Conservation (phyloP, 2,888 invertebrate species). For the Spodoptera picta region DNA sequence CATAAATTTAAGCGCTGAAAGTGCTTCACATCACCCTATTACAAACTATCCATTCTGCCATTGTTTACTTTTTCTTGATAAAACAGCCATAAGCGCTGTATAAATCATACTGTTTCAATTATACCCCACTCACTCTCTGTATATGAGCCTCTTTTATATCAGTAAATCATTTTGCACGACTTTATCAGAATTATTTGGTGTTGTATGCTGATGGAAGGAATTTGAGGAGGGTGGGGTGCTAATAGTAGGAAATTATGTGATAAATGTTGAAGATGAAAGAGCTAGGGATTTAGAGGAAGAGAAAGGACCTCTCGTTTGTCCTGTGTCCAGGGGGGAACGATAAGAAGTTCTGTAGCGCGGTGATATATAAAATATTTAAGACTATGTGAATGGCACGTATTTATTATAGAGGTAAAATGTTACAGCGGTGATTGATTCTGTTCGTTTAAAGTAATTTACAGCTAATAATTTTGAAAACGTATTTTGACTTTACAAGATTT, state of each 20-base stretch:
- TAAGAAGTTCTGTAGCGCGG: too few relatives aligned
- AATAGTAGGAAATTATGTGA: slow-evolving; percentile 26
- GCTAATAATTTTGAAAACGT: too few relatives aligned
- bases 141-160: slow-evolving; percentile 49
- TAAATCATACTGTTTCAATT: slow-evolving; percentile 83
- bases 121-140: slow-evolving; percentile 69
- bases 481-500: too few relatives aligned
- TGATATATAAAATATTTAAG: too few relatives aligned
- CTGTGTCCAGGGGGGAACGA: too few relatives aligned
- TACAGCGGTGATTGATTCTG: background rate
- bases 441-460: too few relatives aligned
- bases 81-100: slow-evolving; percentile 57
- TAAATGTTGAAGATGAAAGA: slow-evolving; percentile 11
- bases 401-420: background rate
- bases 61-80: slow-evolving; percentile 56
- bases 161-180: slow-evolving; percentile 54
- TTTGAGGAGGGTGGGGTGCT: slow-evolving; percentile 23
- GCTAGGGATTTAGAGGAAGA: background rate
- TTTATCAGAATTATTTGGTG: slow-evolving; percentile 52
- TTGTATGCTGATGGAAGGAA: slow-evolving; percentile 39
- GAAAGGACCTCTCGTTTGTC: background rate
- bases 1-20: slow-evolving; percentile 38
- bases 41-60: slow-evolving; percentile 42
- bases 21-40: slow-evolving; percentile 35
- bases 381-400: background rate